phyloP scores from a whole-genome alignment of 2,888 invertebrate genomes.

The Aspidapion aeneum region DNA sequence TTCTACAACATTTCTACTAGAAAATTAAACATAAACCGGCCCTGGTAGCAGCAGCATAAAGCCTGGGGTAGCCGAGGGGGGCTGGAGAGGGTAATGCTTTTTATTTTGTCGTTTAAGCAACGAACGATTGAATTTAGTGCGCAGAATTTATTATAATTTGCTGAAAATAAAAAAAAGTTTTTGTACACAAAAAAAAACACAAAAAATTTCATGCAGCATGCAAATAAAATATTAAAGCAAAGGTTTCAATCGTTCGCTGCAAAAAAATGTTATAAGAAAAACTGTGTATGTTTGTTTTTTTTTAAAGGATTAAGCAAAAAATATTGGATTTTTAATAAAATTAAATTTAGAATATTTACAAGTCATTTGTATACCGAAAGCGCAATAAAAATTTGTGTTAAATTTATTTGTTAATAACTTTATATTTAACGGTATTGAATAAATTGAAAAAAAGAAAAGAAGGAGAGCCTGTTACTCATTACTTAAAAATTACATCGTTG shows the following conservation, averaged over 20 bases:
- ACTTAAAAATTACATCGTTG: too few species aligned
- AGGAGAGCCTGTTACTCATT: too few species aligned
- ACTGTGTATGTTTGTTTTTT: too few species aligned
- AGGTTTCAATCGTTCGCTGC: background rate
- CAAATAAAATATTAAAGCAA: background rate
- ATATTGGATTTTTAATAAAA: too few species aligned
- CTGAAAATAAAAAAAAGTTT: background rate
- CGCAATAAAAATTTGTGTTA: too few species aligned
- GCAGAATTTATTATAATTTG: background rate
- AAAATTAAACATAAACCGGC: slow-evolving; percentile 30
- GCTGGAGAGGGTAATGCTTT: too few species aligned
- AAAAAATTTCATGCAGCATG: background rate
- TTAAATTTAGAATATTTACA: too few species aligned
- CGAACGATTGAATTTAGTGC: slow-evolving; percentile 1
- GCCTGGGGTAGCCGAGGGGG: slow-evolving; percentile 50
- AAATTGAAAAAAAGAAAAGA: too few species aligned
- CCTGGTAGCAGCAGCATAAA: slow-evolving; percentile 44
- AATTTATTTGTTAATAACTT: too few species aligned
- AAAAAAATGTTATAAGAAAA: background rate
- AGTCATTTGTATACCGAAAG: too few species aligned
- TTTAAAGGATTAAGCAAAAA: too few species aligned
- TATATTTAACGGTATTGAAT: too few species aligned
- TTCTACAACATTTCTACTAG: slow-evolving; percentile 4
- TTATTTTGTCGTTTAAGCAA: slow-evolving; percentile 21
- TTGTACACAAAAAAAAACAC: background rate